Percentiles rank a stretch among this genome's conserved stretches.
phyloP scores from a whole-genome alignment of 2,113 vertebrate species.

The Carassius gibelio region DNA sequence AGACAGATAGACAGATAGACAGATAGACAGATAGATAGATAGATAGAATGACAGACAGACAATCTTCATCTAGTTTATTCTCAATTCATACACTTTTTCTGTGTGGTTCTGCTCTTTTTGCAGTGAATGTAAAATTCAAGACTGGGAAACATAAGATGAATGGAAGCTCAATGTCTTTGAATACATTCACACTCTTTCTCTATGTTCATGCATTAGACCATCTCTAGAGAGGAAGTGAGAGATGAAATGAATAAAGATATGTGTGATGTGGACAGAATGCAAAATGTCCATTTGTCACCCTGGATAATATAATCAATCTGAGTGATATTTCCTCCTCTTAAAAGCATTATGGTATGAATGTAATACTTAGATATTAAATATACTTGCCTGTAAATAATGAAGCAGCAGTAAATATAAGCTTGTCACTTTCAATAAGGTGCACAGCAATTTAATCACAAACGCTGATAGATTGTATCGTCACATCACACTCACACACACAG shows the following conservation, averaged over 20 bases:
- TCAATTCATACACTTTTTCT: not conserved
- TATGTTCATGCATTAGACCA: not conserved
- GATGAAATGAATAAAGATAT: constrained; percentile 54
- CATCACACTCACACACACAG: constrained; percentile 41
- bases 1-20: constrained; percentile 64
- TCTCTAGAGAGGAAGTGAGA: constrained; percentile 40
- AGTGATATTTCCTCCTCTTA: constrained; percentile 49
- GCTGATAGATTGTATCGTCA: constrained; percentile 44
- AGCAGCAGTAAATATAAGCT: constrained; percentile 57
- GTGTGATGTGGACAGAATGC: constrained; percentile 49
- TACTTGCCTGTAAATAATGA: constrained; percentile 59
- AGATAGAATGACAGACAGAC: not conserved
- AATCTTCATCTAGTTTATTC: not conserved
- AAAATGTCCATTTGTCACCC: constrained; percentile 58
- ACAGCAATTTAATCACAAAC: constrained; percentile 54
- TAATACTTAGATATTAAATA: constrained; percentile 58
- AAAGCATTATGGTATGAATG: constrained; percentile 52
- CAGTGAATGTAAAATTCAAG: constrained; percentile 6
- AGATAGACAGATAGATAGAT: constrained; percentile 61
- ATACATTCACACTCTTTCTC: constrained; percentile 13
- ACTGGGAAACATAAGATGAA: constrained; percentile 8
- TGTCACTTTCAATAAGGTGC: constrained; percentile 60
- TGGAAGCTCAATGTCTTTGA: constrained; percentile 39
- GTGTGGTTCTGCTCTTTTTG: not conserved
- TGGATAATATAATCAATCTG: constrained; percentile 59